Evolutionary conservation across 1,140 invertebrate genomes (phyloP).

Genomic region (Sminthurides bifidus): DNA sequence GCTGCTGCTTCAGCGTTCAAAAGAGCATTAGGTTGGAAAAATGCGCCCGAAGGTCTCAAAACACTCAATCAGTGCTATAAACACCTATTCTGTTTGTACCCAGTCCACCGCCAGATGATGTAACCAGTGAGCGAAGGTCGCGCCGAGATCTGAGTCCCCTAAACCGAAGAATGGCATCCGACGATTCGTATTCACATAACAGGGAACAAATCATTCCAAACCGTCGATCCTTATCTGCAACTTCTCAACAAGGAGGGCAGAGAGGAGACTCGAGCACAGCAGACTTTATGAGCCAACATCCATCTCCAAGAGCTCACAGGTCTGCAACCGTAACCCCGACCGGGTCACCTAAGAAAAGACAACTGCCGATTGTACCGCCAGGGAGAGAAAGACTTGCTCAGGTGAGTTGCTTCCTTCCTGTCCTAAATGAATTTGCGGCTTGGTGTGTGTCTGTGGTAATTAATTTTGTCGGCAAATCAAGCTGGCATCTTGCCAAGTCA

Average conservation of each 20-base stretch:
- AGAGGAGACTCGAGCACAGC: too few relatives aligned
- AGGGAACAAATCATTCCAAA: conserved; percentile 18
- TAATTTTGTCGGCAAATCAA: not conserved
- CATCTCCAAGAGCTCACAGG: conserved; percentile 45
- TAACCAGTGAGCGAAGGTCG: conserved; percentile 43
- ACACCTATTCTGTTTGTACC: too few relatives aligned
- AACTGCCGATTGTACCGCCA: conserved; percentile 52
- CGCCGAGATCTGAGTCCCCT: conserved; percentile 65
- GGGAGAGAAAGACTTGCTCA: conserved; percentile 31
- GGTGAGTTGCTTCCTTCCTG: conserved; percentile 4
- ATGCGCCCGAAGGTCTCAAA: too few relatives aligned
- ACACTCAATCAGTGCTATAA: too few relatives aligned
- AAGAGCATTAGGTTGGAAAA: too few relatives aligned
- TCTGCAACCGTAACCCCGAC: conserved; percentile 86
- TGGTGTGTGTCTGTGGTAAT: not conserved
- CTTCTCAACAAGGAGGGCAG: conserved; percentile 1
- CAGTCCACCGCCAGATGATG: conserved; percentile 47
- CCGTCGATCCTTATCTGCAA: conserved; percentile 21
- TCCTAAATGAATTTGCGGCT: not conserved
- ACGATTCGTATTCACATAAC: conserved; percentile 15
- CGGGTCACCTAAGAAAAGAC: conserved; percentile 86
- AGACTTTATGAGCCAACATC: conserved; percentile 18
- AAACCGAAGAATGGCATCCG: conserved; percentile 45
- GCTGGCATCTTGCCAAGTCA: too few relatives aligned
- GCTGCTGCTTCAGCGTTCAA: too few relatives aligned